phyloP scores from a whole-genome alignment of 2,797 vertebrate species.

The Melanotaenia trifasciata region DNA sequence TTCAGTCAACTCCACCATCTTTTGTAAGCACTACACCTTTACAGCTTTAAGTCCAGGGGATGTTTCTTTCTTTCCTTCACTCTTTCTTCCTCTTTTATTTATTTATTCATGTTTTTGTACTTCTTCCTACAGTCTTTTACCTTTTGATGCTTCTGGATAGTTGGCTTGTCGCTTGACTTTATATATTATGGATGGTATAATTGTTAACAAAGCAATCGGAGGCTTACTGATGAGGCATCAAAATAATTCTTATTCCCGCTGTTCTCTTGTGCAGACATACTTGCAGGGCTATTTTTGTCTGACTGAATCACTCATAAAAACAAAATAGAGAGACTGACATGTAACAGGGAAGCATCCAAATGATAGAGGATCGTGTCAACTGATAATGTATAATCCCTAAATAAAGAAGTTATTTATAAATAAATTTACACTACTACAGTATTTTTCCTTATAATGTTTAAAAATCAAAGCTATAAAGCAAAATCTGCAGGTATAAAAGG shows the following conservation, averaged over 20 bases:
- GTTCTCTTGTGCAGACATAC: constrained; percentile 15
- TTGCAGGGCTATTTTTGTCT: constrained; percentile 15
- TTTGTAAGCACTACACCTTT: constrained; percentile 21
- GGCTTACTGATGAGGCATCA: constrained; percentile 19
- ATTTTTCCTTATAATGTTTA: background rate
- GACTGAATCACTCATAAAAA: constrained; percentile 28
- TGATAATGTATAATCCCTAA: background rate
- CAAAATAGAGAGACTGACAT: constrained; percentile 5
- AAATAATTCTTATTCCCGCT: constrained; percentile 7
- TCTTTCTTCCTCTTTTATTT: background rate
- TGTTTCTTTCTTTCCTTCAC: background rate
- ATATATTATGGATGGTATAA: constrained; percentile 10
- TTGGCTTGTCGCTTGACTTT: background rate
- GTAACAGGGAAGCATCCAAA: background rate
- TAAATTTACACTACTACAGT: background rate
- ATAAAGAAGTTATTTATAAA: background rate
- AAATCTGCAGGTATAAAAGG: background rate
- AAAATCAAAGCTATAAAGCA: background rate
- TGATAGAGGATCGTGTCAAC: background rate
- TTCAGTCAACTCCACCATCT: constrained; percentile 53
- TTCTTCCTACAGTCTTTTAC: background rate
- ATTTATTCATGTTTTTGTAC: background rate
- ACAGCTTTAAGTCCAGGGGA: constrained; percentile 8
- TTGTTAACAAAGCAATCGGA: background rate
- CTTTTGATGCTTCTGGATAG: constrained; percentile 1